Base-by-base conservation (phyloP, 2,888 invertebrate species). In the Notodonta dromedarius region DNA sequence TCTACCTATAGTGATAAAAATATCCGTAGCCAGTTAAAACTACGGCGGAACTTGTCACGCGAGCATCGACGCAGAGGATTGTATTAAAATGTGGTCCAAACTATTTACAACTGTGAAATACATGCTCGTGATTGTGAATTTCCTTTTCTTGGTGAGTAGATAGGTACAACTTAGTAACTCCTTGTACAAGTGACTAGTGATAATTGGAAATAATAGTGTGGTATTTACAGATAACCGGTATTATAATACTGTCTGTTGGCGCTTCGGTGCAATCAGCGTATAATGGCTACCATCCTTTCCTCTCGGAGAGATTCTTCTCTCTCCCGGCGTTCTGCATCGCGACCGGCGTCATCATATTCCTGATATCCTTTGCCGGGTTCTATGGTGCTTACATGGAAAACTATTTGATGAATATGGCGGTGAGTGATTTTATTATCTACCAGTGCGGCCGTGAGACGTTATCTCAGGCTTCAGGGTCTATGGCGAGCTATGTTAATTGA, bases 341-440 rank as follows among this genome's bases (percentile, higher is more conserved):
- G 2, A 94, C 96, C 40, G 97, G 97, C 12, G 85, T 80, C 88
- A 94, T 97, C 71, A 95, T 97, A 77, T 96, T 98, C 84, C 84
- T 97, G 69, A 96, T 98, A 57, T 95, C 97, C 0, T 97, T 97
- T 87, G 96, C 97, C 77, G 98, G 98, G 63, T 98, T 98, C 90
- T 98, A 97, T 90, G 98, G 98, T 53, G 98, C 98, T 0, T 94
- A 96, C 72, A 96, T 95, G 80, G 97, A 98, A 85, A 97, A 96
- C 88, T 96, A 97, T 83, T 95, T 96, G 80, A 95, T 98, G 94
- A 96, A 96, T 51, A 94, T 97, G 83, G 96, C 95, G 82, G 96
- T 96, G 90, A 95, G 95, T 93, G 60, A 39, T 58, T 68, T 42
- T 66, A 60, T 69, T 66, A 65, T 51, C 24, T 66, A 62, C 56